A percentile compares a stretch with the other conserved stretches of the same genome.
These are phyloP conservation scores for Buteo buteo DNA, from an alignment of 2,113 vertebrate genomes.

Conservation along the genomic window DNA sequence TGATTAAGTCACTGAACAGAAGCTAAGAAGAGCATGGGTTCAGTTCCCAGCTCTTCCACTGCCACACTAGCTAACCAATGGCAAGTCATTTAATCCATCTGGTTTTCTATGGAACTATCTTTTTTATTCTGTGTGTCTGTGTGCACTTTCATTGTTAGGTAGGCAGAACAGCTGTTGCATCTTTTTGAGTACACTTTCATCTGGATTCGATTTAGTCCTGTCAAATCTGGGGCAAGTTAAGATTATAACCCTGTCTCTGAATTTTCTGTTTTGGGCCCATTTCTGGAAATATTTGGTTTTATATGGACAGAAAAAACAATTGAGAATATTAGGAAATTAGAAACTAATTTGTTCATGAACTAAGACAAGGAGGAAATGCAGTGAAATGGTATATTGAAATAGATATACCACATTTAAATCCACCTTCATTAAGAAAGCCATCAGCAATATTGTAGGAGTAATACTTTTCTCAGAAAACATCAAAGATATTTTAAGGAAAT, in stretches of 20 bases:
- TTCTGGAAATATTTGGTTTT: background rate
- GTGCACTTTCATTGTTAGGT: background rate
- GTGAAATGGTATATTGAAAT: background rate
- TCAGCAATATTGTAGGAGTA: background rate
- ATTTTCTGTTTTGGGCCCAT: background rate
- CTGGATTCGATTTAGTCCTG: background rate
- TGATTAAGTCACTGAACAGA: background rate
- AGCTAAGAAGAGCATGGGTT: background rate
- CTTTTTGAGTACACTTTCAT: background rate
- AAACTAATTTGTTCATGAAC: background rate
- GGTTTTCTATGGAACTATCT: background rate
- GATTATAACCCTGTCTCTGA: background rate
- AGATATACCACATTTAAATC: background rate
- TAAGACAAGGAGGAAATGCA: background rate
- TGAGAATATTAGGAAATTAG: background rate
- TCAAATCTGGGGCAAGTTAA: background rate
- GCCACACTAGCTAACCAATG: background rate
- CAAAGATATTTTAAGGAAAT: background rate
- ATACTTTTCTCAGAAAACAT: background rate
- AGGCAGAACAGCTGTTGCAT: background rate
- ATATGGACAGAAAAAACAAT: background rate
- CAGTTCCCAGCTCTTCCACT: background rate
- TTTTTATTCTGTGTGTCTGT: background rate
- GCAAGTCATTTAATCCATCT: background rate
- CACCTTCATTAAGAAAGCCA: background rate